phyloP scores from a whole-genome alignment of 2,797 vertebrate species.

The Rhinella marina region DNA sequence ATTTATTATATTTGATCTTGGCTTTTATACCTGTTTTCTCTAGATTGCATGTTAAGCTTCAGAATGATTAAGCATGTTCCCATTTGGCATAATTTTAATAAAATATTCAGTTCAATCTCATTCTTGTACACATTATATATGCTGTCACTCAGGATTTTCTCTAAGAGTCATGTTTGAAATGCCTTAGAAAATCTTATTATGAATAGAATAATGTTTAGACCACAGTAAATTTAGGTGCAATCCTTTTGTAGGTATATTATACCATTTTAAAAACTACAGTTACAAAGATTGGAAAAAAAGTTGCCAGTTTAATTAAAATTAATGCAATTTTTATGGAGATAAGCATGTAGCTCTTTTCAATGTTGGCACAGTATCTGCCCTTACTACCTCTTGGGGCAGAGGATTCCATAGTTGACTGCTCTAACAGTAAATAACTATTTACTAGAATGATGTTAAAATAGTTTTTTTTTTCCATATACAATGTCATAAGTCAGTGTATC shows the following conservation, averaged over 20 bases:
- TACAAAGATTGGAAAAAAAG: too few species aligned
- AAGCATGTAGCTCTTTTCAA: too few species aligned
- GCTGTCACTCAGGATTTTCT: not conserved
- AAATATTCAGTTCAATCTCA: constrained; percentile 16
- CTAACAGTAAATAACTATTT: too few species aligned
- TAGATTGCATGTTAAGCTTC: not conserved
- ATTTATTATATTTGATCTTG: not conserved
- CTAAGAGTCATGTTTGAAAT: not conserved
- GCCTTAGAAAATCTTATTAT: not conserved
- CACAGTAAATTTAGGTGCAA: not conserved
- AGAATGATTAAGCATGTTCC: not conserved
- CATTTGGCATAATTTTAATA: constrained; percentile 12
- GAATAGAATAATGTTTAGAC: not conserved
- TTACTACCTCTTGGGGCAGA: too few species aligned
- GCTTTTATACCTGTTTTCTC: not conserved
- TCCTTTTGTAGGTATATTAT: not conserved
- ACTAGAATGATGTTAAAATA: too few species aligned
- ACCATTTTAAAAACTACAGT: not conserved
- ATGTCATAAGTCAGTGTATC: too few species aligned
- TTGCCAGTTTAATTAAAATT: too few species aligned
- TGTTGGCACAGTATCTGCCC: too few species aligned
- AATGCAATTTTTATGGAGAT: too few species aligned
- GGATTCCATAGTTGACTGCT: too few species aligned
- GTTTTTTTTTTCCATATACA: too few species aligned
- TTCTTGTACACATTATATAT: constrained; percentile 10